Evolutionary conservation across 2,797 vertebrate genomes (phyloP).

Genomic region (Melopsittacus undulatus): DNA sequence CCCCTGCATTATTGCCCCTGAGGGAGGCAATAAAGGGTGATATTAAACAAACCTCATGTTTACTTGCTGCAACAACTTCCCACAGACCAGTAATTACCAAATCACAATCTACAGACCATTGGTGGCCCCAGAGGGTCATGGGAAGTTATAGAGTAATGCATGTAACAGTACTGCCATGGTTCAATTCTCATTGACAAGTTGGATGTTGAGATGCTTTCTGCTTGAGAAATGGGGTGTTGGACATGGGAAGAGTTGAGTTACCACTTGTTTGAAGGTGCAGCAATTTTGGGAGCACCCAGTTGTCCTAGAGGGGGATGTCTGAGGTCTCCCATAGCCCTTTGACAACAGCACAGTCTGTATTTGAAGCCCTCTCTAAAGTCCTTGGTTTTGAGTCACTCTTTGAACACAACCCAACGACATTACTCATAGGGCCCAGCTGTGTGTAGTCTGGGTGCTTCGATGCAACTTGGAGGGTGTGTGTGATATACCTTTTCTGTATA

Average conservation of each 20-base stretch:
- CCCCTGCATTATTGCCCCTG: rapidly evolving
- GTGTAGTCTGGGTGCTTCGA: neutral
- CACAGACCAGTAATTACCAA: neutral
- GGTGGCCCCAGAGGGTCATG: neutral
- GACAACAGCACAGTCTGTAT: rapidly evolving
- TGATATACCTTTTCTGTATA: neutral
- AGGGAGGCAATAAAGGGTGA: neutral
- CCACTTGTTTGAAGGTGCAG: neutral
- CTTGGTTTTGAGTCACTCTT: neutral
- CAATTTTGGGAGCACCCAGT: neutral
- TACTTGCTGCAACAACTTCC: neutral
- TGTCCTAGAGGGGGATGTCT: neutral
- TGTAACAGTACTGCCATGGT: rapidly evolving
- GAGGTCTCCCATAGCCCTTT: neutral
- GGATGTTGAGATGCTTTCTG: rapidly evolving
- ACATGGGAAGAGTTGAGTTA: neutral
- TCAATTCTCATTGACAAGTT: neutral
- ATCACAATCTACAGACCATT: neutral
- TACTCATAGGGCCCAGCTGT: neutral
- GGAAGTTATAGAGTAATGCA: neutral
- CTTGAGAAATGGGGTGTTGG: neutral
- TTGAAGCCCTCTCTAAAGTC: neutral
- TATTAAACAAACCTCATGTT: neutral
- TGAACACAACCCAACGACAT: neutral
- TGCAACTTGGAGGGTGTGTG: neutral